Evolutionary conservation across 2,113 vertebrate genomes (phyloP), one percentile per base, ranked within the genome.

Genomic region (Gallinago undulata): DNA sequence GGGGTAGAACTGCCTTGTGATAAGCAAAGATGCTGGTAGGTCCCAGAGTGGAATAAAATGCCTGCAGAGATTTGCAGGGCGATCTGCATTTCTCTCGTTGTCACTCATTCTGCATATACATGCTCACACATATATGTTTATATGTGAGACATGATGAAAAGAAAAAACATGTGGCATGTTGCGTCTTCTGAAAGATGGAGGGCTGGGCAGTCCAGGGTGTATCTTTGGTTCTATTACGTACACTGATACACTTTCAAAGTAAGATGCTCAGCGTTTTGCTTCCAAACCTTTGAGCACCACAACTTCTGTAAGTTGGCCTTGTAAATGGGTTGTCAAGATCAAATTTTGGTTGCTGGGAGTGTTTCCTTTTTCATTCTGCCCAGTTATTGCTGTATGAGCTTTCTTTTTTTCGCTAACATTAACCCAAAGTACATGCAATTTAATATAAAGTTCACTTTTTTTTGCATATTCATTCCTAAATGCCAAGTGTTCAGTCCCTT

Each of bases 141-240:
- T 51, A 8, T 50, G 15, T 66, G 64, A 84, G 50, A 69, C n/a
- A 12, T 27, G n/a, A 53, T 48, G 56, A 47, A 68, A 50, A 66
- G 16, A 24, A 23, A 67, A 64, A 41, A 4, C 17, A 9, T 14
- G 35, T 23, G 56, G 25, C 16, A 7, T 35, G 25, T 62, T 12
- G 3, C 70, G 13, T 19, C 31, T 79, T 84, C 19, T 94, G 64
- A 64, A 87, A 45, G 45, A 21, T 23, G 19, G 11, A 25, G 28
- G 5, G 31, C 35, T 7, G 15, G 30, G 53, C 57, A 78, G 39
- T 35, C 33, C 41, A 31, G 21, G 45, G 45, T 1, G 0, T 45
- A 13, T 51, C 28, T 89, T 85, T 21, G 8, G 21, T 4, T 27
- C 16, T 60, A 0, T 23, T 66, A 10, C 4, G 1, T 1, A 2